Conservation (phyloP, 2,888 invertebrate species). For the Parasteatoda lunata region DNA sequence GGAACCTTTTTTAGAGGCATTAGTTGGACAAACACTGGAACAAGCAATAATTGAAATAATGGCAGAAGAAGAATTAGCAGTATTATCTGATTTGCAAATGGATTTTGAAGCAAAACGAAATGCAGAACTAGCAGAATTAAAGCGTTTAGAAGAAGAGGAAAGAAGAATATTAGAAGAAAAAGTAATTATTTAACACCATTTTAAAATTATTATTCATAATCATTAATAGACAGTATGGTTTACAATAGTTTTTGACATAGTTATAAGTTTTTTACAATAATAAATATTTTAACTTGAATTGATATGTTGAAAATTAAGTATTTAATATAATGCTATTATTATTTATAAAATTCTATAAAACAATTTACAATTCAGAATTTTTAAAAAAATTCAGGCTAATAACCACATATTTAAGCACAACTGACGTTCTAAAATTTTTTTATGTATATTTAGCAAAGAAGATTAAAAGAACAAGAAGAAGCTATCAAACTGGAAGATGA, state of each 20-base stretch:
- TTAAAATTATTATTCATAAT: neutral
- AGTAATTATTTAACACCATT: slow-evolving; percentile 72
- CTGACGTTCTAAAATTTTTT: neutral
- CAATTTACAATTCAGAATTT: too few relatives aligned
- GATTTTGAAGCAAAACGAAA: slow-evolving; percentile 83
- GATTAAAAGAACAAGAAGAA: slow-evolving; percentile 82
- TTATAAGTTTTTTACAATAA: too few relatives aligned
- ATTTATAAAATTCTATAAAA: too few relatives aligned
- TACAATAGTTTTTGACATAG: too few relatives aligned
- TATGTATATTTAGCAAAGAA: slow-evolving; percentile 78
- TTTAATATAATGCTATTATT: too few relatives aligned
- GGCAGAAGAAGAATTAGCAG: slow-evolving; percentile 92
- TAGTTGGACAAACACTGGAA: slow-evolving; percentile 91
- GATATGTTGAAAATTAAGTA: too few relatives aligned
- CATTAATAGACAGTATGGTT: neutral
- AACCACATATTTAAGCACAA: too few relatives aligned
- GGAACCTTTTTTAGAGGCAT: slow-evolving; percentile 88
- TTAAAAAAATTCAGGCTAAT: too few relatives aligned
- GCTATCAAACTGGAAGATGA: slow-evolving; percentile 81
- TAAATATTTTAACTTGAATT: too few relatives aligned
- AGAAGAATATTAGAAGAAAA: slow-evolving; percentile 81
- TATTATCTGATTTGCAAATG: slow-evolving; percentile 86
- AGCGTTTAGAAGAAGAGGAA: slow-evolving; percentile 87
- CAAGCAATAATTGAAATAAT: slow-evolving; percentile 91
- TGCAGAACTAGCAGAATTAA: slow-evolving; percentile 87